Conservation (phyloP, 2,888 invertebrate genomes). For the Synanthedon formicaeformis region DNA sequence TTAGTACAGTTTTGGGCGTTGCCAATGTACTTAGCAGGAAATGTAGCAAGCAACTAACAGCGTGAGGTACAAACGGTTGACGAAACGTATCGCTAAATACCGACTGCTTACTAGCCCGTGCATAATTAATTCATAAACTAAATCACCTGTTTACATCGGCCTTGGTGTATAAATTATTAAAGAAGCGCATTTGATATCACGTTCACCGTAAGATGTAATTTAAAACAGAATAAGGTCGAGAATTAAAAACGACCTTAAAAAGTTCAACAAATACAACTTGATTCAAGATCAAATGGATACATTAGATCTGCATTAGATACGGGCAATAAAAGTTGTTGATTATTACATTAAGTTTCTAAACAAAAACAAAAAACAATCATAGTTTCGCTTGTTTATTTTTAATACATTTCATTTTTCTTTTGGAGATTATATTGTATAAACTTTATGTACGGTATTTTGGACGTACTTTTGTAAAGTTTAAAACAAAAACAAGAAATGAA, state of each 20-base stretch:
- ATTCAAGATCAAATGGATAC: constrained; percentile 23
- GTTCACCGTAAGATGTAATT: not conserved
- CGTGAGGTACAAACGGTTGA: constrained; percentile 8
- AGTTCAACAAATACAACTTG: constrained; percentile 3
- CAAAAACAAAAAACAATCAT: too few relatives aligned
- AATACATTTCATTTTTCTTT: too few relatives aligned
- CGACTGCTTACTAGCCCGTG: constrained; percentile 29
- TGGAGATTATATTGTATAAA: too few relatives aligned
- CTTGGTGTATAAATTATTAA: not conserved
- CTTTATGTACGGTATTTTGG: too few relatives aligned
- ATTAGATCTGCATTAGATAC: constrained; percentile 42
- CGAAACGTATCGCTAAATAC: constrained; percentile 40
- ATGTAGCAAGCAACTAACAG: constrained; percentile 17
- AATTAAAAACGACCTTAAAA: not conserved
- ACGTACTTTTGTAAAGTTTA: too few relatives aligned
- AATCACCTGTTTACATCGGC: not conserved
- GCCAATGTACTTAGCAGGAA: constrained; percentile 37
- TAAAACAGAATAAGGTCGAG: not conserved
- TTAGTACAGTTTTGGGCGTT: not conserved
- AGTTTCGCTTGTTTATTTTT: too few relatives aligned
- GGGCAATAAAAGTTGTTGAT: constrained; percentile 33
- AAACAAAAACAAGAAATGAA: too few relatives aligned
- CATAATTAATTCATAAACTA: constrained; percentile 33
- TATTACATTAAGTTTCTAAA: constrained; percentile 24
- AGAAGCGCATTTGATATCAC: not conserved